A percentile compares a stretch with the other conserved stretches of the same genome.
phyloP scores from a whole-genome alignment of 2,113 vertebrate species.

The Chrysochloris asiatica region DNA sequence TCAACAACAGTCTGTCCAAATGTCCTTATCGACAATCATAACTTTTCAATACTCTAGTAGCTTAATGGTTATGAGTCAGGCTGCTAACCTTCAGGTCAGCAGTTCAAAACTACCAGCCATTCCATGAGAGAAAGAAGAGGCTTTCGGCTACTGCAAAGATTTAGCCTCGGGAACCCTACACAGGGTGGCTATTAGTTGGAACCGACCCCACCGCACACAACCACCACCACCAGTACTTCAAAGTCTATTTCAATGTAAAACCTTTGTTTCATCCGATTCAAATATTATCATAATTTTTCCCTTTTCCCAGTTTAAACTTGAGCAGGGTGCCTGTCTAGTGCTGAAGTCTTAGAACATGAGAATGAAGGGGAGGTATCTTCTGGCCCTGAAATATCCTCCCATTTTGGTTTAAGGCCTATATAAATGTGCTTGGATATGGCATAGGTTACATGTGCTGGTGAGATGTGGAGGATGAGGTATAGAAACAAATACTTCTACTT shows the following conservation, averaged over 20 bases:
- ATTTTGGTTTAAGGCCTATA: not conserved
- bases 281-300: not conserved
- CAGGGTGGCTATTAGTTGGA: too few relatives aligned
- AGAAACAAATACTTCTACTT: not conserved
- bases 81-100: too few relatives aligned
- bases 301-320: not conserved
- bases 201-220: too few relatives aligned
- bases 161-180: too few relatives aligned
- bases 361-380: not conserved
- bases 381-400: not conserved
- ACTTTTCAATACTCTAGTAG: conserved; percentile 52
- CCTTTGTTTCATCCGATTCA: not conserved
- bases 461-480: not conserved
- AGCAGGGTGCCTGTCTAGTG: not conserved
- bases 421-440: too few relatives aligned
- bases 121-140: too few relatives aligned
- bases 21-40: conserved; percentile 37
- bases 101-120: too few relatives aligned
- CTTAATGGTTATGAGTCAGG: too few relatives aligned
- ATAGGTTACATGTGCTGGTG: not conserved
- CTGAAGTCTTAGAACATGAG: too few relatives aligned
- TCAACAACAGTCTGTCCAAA: conserved; percentile 51
- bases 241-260: not conserved
- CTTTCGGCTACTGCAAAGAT: too few relatives aligned
- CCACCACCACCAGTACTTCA: conserved; percentile 22